Base-by-base conservation (phyloP, 2,113 vertebrate genomes). In the Neomonachus schauinslandi region DNA sequence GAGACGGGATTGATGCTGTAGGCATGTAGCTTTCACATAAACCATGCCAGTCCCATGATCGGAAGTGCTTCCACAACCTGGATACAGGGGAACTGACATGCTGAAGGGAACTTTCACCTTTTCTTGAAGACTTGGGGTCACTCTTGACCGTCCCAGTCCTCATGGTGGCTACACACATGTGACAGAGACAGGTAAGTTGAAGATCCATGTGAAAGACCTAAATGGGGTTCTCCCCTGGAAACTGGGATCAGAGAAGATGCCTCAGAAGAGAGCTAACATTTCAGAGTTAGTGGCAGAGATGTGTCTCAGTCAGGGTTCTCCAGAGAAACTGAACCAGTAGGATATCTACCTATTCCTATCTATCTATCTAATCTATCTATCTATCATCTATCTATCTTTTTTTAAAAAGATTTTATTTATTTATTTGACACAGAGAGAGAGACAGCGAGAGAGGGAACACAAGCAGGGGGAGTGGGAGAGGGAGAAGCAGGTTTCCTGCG, bases 21-120 rank as follows among this genome's bases (percentile, higher is more conserved):
- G 51, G 22, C 4, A 1, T 28, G 49, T n/a, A 3, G 10, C 28
- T 31, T 59, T 42, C 42, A 7, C 28, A 4, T 7, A 31, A 22
- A 49, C 16, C 63, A 9, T 1, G 2, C 18, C 5, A 26, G 33
- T 31, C 4, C 51, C 13, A 1, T 0, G 28, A 7, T 21, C 0
- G 4, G 24, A 19, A 31, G 22, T 3, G 9, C 13, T 21, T 26
- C 51, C 28, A 0, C 15, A 46, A 79, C 61, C 21, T 10, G 3
- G 3, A 4, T 6, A 7, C 9, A 7, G 59, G 59, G 0, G 12
- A 57, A 28, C 39, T 2, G 74, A 65, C 12, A 9, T 4, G 92
- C 55, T 19, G n/a, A n/a, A 28, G 36, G 42, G 0, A 39, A 51
- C 2, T 3, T 10, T 2, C 65, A 31, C 53, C 5, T 77, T 31